Evolutionary conservation across 2,888 invertebrate species (phyloP).

Genomic region (Perithous albicinctus): DNA sequence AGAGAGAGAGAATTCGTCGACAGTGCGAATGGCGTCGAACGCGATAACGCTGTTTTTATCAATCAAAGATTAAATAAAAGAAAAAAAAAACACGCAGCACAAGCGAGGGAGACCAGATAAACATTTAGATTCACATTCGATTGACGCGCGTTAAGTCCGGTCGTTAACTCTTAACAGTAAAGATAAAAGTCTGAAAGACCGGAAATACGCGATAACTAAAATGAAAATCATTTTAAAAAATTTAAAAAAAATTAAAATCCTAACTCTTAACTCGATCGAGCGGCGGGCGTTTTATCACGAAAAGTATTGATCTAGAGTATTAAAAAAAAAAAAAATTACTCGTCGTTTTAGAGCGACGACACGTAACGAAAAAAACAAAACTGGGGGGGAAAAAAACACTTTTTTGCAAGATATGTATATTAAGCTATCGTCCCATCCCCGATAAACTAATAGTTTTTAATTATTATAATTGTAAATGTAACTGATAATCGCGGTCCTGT

Average conservation of each 20-base stretch:
- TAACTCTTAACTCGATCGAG: constrained; percentile 40
- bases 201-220: constrained; percentile 9
- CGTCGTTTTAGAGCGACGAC: background rate
- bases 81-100: background rate
- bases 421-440: constrained; percentile 31
- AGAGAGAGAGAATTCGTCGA: background rate
- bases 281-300: constrained; percentile 34
- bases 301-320: constrained; percentile 45
- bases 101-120: background rate
- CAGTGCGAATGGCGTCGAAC: background rate
- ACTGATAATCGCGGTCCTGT: constrained; percentile 65
- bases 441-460: constrained; percentile 28
- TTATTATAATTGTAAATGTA: constrained; percentile 49
- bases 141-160: background rate
- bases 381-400: background rate
- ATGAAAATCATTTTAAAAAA: constrained; percentile 15
- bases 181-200: constrained; percentile 46
- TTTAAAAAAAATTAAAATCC: background rate
- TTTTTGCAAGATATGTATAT: constrained; percentile 43
- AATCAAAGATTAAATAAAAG: constrained; percentile 38
- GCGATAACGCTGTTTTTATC: constrained; percentile 16
- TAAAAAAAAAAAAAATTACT: background rate
- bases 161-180: constrained; percentile 18
- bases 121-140: background rate
- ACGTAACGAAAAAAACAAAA: background rate